Evolutionary conservation across 1,140 invertebrate species (phyloP).

Genomic region (Stenopsyche tienmushanensis): DNA sequence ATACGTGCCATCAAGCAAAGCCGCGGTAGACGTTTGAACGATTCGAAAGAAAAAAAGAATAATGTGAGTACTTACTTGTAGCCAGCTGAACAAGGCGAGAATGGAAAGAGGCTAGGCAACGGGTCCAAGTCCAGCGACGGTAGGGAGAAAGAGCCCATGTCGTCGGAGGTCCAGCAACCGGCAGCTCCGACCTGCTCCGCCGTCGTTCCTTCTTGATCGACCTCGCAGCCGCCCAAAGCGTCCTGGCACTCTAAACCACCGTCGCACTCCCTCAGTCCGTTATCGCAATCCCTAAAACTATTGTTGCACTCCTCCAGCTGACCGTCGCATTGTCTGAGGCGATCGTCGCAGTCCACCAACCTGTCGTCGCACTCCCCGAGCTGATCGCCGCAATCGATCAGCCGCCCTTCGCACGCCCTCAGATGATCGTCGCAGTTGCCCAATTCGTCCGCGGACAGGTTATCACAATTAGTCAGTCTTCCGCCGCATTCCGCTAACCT

Average conservation of each 20-base stretch:
- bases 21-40: too few species aligned
- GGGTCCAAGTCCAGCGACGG: conserved; percentile 76
- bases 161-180: conserved; percentile 67
- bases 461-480: too few species aligned
- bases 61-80: conserved; percentile 71
- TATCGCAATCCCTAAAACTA: conserved; percentile 22
- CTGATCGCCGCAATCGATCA: conserved; percentile 21
- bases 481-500: conserved; percentile 19
- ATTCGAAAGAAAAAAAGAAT: too few species aligned
- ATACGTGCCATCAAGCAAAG: too few species aligned
- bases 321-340: too few species aligned
- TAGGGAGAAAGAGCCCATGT: conserved; percentile 78
- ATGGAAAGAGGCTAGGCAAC: conserved; percentile 69
- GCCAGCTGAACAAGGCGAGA: conserved; percentile 67
- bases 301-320: conserved; percentile 17
- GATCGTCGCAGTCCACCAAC: conserved; percentile 8
- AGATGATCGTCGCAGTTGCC: conserved; percentile 2
- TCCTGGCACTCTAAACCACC: not conserved
- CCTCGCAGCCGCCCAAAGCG: conserved; percentile 41
- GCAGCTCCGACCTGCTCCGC: conserved; percentile 43
- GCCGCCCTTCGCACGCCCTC: not conserved
- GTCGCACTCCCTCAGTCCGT: conserved; percentile 19
- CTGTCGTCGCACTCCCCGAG: conserved; percentile 2
- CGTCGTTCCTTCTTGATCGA: conserved; percentile 43
- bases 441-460: not conserved